These are phyloP conservation scores for Liodrosophila aerea DNA, from an alignment of 2,888 invertebrate genomes.

Conservation along the genomic window DNA sequence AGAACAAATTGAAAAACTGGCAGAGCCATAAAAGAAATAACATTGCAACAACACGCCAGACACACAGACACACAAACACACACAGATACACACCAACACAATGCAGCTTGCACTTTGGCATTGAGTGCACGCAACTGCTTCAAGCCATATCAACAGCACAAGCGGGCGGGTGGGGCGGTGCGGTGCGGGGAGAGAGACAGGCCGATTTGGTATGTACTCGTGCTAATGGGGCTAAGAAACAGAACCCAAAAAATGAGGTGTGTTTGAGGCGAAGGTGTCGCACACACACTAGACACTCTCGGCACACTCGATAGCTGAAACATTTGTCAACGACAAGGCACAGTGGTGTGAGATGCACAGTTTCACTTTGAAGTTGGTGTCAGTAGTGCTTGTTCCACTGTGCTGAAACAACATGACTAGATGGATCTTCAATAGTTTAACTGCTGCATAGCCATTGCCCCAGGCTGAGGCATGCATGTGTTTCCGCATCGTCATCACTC, in stretches of 20 bases:
- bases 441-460: constrained; percentile 4
- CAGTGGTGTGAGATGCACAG: constrained; percentile 6
- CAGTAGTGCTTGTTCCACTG: background rate
- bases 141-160: background rate
- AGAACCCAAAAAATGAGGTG: background rate
- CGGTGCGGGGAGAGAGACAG: background rate
- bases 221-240: background rate
- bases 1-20: constrained; percentile 38
- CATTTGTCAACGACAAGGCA: constrained; percentile 45
- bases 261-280: constrained; percentile 28
- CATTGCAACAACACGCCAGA: too few species aligned
- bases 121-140: constrained; percentile 17
- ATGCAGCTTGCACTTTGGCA: constrained; percentile 32
- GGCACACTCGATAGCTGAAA: constrained; percentile 23
- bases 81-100: too few species aligned
- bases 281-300: constrained; percentile 30
- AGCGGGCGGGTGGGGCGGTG: background rate
- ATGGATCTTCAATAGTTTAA: background rate
- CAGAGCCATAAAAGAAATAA: constrained; percentile 33
- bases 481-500: background rate
- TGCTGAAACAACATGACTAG: background rate
- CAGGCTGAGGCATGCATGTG: constrained; percentile 1
- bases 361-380: too few species aligned
- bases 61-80: too few species aligned
- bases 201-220: background rate